Evolutionary conservation across 2,888 invertebrate species (phyloP), one percentile per base, ranked within the genome.

Genomic region (Papilio demoleus): DNA sequence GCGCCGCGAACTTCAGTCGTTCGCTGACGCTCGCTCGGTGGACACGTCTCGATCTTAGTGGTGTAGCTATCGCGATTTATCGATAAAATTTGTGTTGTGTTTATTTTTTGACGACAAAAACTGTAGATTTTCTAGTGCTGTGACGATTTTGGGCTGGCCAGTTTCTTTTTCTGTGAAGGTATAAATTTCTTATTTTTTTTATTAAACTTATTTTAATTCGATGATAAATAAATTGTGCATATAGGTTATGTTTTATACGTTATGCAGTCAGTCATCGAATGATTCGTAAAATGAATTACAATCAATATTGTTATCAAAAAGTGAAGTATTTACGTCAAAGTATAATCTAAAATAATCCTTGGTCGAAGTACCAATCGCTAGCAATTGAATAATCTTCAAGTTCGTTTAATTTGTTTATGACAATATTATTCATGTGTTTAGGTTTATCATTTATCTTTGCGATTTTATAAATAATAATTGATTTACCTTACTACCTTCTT

Each of bases 121-220:
- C 78, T 78, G 75, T 80, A 80, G 82, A 82, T 80, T 81, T 81
- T 79, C 75, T 77, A 76, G 80, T 82, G 78, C 77, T 83, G 82
- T 81, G 79, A 79, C 79, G 73, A 59, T 72, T 75, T 81, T 78
- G 85, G 87, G 82, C 82, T 75, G 66, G 77, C 81, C 73, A 75
- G 86, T 67, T 70, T 71, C 70, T 73, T 72, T 53, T 59, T 42
- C 56, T 40, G 38, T 56, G 58, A 67, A 65, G 62, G 70, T 70
- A 56, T 14, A 17, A 61, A 19, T 56, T 65, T 67, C 56, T 45
- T 61, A 34, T 38, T 47, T 34, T 27, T 65, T 24, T 42, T 42
- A 42, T 36, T 42, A 24, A 11, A 12, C 12, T 38, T 50, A 62
- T 22, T 40, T 42, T 47, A 42, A 56, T 64, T 59, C 3, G 31